A percentile compares a stretch with the other conserved stretches of the same genome.
phyloP scores from a whole-genome alignment of 2,113 vertebrate genomes.

The Colinus virginianus region DNA sequence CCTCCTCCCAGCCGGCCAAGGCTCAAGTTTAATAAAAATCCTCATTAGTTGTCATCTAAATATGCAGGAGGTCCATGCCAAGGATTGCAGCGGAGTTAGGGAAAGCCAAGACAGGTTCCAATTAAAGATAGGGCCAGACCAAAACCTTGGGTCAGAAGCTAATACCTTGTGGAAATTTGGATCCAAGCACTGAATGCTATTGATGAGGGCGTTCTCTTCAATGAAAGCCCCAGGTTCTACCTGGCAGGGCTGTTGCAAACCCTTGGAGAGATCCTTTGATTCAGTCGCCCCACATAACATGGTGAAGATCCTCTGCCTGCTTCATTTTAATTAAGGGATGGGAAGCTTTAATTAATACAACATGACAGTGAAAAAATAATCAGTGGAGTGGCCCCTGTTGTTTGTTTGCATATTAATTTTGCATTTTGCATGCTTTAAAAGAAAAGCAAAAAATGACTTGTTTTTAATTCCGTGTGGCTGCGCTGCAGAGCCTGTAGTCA shows the following conservation, averaged over 20 bases:
- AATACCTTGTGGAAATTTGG: not conserved
- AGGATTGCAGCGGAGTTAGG: slow-evolving; percentile 10
- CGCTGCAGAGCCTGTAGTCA: not conserved
- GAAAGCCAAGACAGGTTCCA: slow-evolving; percentile 22
- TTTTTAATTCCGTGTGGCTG: slow-evolving; percentile 38
- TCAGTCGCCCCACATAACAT: not conserved
- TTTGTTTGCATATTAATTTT: slow-evolving; percentile 39
- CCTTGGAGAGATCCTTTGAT: not conserved
- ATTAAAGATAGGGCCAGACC: slow-evolving; percentile 4
- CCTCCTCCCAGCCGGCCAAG: not conserved
- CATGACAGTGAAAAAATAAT: slow-evolving; percentile 63
- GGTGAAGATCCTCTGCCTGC: not conserved
- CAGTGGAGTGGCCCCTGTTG: slow-evolving; percentile 31
- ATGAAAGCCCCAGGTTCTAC: not conserved
- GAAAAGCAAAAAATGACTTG: not conserved
- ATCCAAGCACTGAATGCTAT: not conserved
- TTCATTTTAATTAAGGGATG: slow-evolving; percentile 40
- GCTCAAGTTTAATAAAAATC: slow-evolving; percentile 78
- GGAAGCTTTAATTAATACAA: slow-evolving; percentile 51
- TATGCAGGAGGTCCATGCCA: slow-evolving; percentile 54
- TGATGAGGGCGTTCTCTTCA: not conserved
- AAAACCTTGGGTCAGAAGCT: not conserved
- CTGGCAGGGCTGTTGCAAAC: not conserved
- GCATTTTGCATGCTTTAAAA: not conserved
- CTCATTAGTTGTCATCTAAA: slow-evolving; percentile 73